Percentiles rank a stretch among this genome's conserved stretches.
phyloP scores from a whole-genome alignment of 2,888 invertebrate genomes.

The Andrena marginata region DNA sequence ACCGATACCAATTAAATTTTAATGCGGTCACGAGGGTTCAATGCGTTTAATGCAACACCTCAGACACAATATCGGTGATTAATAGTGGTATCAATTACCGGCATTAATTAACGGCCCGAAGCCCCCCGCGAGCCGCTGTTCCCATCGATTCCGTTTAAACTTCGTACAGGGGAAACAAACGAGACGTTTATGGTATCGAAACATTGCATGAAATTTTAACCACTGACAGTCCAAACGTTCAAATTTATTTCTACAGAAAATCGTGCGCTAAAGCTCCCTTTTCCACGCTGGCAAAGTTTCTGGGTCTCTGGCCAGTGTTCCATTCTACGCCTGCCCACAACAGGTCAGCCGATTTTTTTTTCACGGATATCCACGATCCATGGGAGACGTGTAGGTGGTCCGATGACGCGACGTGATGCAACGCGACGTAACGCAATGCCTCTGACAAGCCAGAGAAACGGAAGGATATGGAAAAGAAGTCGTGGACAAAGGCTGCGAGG shows the following conservation, averaged over 20 bases:
- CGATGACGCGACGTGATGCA: slow-evolving; percentile 54
- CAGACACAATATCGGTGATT: slow-evolving; percentile 37
- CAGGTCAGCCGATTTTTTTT: slow-evolving; percentile 18
- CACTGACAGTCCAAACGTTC: not conserved
- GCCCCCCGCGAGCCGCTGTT: not conserved
- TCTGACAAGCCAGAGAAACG: not conserved
- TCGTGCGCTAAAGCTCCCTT: slow-evolving; percentile 36
- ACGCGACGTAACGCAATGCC: slow-evolving; percentile 35
- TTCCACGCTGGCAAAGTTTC: slow-evolving; percentile 53
- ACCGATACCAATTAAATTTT: slow-evolving; percentile 41
- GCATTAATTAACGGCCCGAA: slow-evolving; percentile 35
- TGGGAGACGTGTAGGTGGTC: slow-evolving; percentile 33
- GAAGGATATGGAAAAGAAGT: not conserved
- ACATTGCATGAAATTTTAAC: not conserved
- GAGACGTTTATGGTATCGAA: not conserved
- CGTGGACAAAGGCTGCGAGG: not conserved
- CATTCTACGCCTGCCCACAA: slow-evolving; percentile 27
- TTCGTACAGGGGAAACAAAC: not conserved
- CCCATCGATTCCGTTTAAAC: slow-evolving; percentile 16
- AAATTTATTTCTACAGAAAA: too few relatives aligned
- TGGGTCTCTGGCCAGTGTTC: slow-evolving; percentile 54
- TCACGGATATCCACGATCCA: slow-evolving; percentile 13
- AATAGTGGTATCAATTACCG: slow-evolving; percentile 39
- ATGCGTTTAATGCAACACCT: slow-evolving; percentile 37
- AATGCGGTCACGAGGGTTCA: slow-evolving; percentile 26